Conservation (phyloP, 2,113 vertebrate genomes). For the Greenwoodochromis staneri region DNA sequence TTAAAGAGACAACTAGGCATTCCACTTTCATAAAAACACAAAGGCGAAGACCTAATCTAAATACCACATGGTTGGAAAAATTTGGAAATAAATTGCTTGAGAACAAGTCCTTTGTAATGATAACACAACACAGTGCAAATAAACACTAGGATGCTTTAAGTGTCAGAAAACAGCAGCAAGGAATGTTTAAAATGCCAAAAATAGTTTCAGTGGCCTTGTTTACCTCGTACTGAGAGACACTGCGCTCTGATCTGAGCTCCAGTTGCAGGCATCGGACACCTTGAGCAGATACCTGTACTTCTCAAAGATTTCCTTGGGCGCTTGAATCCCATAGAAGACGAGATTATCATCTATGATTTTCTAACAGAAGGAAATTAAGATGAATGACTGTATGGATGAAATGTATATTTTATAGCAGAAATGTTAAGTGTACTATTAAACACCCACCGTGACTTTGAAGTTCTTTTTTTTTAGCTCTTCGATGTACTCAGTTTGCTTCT, state of each 20-base stretch:
- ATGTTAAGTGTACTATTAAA: neutral
- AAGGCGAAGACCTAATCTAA: neutral
- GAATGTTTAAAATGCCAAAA: neutral
- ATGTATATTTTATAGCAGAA: neutral
- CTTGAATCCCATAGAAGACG: constrained; percentile 81
- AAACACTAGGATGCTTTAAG: neutral
- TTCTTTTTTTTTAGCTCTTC: constrained; percentile 70
- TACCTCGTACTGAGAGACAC: constrained; percentile 74
- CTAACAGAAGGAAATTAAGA: constrained; percentile 45
- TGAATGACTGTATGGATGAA: neutral
- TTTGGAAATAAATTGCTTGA: neutral
- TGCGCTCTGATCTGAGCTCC: constrained; percentile 48
- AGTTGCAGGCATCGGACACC: constrained; percentile 66
- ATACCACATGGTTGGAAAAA: neutral
- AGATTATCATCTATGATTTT: constrained; percentile 65
- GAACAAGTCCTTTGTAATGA: neutral
- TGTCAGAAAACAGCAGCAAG: neutral
- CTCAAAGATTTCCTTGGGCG: constrained; percentile 65
- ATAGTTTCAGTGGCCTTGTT: neutral
- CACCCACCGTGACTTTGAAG: constrained; percentile 75
- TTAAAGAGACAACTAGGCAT: neutral
- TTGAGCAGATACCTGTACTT: constrained; percentile 76
- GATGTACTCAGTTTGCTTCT: constrained; percentile 72
- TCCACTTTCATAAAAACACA: neutral
- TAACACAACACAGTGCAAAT: neutral